Evolutionary conservation across 2,113 vertebrate genomes (phyloP).

Genomic region (Vulpes ferrilata): DNA sequence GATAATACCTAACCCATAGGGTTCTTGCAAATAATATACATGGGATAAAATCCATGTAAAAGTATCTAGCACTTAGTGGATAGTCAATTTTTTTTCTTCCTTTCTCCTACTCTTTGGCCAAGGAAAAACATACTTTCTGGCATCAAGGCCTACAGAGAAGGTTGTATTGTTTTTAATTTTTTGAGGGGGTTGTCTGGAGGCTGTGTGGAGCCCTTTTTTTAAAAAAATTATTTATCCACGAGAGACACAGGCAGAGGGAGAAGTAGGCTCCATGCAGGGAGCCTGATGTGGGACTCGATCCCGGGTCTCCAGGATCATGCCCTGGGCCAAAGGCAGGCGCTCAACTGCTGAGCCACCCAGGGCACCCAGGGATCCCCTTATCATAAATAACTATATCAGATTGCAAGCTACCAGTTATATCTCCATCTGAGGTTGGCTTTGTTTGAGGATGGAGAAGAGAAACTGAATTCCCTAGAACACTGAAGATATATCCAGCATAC

Average conservation of each 20-base stretch:
- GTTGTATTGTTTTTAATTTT: not conserved
- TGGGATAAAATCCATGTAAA: slow-evolving; percentile 28
- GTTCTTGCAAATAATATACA: not conserved
- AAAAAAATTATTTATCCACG: too few relatives aligned
- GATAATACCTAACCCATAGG: not conserved
- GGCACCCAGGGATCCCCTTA: too few relatives aligned
- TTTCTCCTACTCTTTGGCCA: not conserved
- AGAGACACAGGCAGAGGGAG: too few relatives aligned
- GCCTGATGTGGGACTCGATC: too few relatives aligned
- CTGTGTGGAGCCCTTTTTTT: not conserved
- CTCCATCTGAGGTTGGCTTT: not conserved
- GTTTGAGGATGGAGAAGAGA: slow-evolving; percentile 36
- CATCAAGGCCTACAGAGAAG: not conserved
- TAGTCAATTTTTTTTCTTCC: not conserved
- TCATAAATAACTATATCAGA: not conserved
- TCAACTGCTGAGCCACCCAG: too few relatives aligned
- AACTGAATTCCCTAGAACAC: not conserved
- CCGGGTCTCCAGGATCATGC: too few relatives aligned
- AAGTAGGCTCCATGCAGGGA: too few relatives aligned
- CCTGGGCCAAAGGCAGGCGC: too few relatives aligned
- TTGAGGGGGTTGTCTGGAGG: not conserved
- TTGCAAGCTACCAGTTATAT: slow-evolving; percentile 28
- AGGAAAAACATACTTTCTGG: not conserved
- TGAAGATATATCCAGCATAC: slow-evolving; percentile 10
- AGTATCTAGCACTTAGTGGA: not conserved